Evolutionary conservation across 2,888 invertebrate genomes (phyloP).

Genomic region (Philonicus albiceps): DNA sequence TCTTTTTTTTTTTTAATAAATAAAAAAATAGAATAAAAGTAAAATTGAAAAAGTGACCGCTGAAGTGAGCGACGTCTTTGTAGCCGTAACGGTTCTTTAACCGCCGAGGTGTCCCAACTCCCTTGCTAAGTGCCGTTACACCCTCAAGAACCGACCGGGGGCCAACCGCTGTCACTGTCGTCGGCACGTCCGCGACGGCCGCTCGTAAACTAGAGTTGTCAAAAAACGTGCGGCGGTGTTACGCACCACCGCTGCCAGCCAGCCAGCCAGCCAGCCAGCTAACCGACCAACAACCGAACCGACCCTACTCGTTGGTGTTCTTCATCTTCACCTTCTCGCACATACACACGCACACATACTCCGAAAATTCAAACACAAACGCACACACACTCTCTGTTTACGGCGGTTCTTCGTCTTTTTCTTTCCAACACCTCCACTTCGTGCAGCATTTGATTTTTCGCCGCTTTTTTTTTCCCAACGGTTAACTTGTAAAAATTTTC

Average conservation of each 20-base stretch:
- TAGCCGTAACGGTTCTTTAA: background rate
- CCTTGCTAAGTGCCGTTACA: background rate
- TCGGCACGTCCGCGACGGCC: background rate
- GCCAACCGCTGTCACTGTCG: background rate
- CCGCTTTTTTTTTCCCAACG: conserved; percentile 10
- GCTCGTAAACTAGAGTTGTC: conserved; percentile 40
- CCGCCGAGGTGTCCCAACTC: background rate
- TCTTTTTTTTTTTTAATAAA: too few relatives aligned
- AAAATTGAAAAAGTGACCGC: background rate
- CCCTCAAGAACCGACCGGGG: background rate
- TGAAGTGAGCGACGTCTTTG: background rate
- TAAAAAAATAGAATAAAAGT: background rate
- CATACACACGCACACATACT: background rate
- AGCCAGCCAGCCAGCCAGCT: background rate
- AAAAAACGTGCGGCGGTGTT: conserved; percentile 28
- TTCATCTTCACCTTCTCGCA: background rate
- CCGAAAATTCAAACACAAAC: background rate
- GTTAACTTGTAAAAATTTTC: conserved; percentile 21
- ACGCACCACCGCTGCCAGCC: background rate
- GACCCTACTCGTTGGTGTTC: background rate
- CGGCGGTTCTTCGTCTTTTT: conserved; percentile 15
- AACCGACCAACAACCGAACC: conserved; percentile 1
- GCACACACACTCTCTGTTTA: background rate
- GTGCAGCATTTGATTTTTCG: conserved; percentile 12
- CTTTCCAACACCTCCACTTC: conserved; percentile 38